Percentiles rank a stretch among this genome's conserved stretches.
These are phyloP conservation scores for Metridium senile DNA, from an alignment of 92 coral and sea anemone species.

Conservation along the genomic window DNA sequence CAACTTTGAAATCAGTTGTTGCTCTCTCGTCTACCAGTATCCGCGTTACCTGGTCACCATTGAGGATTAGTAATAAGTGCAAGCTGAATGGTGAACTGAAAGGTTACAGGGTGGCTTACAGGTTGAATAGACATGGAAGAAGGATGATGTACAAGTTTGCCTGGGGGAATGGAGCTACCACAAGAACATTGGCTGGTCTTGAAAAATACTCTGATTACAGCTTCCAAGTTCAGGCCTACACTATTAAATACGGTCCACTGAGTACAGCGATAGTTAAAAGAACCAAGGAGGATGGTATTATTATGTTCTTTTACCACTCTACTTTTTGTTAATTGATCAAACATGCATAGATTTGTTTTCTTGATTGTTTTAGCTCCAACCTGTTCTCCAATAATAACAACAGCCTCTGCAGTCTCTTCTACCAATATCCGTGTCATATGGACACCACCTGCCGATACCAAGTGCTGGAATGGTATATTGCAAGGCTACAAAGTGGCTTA, in stretches of 20 bases:
- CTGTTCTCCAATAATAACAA: background rate
- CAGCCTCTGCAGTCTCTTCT: background rate
- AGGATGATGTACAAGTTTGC: background rate
- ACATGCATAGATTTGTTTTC: background rate
- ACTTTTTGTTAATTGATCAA: too few species aligned
- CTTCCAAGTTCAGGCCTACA: slow-evolving; percentile 24
- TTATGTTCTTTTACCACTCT: too few species aligned
- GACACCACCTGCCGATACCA: slow-evolving; percentile 4
- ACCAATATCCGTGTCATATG: slow-evolving; percentile 16
- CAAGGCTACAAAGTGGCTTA: slow-evolving; percentile 24
- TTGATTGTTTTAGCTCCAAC: slow-evolving; percentile 9
- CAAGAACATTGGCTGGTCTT: background rate
- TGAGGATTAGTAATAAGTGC: background rate
- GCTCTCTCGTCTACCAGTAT: slow-evolving; percentile 17
- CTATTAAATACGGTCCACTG: slow-evolving; percentile 13
- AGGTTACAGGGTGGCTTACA: slow-evolving; percentile 24
- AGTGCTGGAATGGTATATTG: slow-evolving; percentile 22
- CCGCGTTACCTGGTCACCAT: slow-evolving; percentile 13
- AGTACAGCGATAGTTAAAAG: background rate
- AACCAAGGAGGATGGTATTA: slow-evolving; percentile 14
- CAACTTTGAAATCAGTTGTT: too few species aligned
- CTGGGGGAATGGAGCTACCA: background rate
- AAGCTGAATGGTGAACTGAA: background rate
- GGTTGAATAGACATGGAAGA: background rate
- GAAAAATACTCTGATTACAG: slow-evolving; percentile 18